Evolutionary conservation across 2,797 vertebrate species (phyloP).

Genomic region (Chlorospingus flavigularis): DNA sequence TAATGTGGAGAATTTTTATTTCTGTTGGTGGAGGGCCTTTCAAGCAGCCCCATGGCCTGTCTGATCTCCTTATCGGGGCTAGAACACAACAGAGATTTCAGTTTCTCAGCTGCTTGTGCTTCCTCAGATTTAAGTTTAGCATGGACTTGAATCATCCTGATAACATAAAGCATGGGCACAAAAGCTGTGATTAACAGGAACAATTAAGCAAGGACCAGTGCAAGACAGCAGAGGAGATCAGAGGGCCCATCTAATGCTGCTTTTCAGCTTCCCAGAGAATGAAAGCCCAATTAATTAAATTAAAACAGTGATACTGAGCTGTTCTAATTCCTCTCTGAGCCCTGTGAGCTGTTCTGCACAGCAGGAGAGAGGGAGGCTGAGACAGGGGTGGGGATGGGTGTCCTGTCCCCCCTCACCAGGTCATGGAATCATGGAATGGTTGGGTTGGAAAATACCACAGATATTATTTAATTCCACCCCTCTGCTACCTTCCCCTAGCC

Average conservation of each 20-base stretch:
- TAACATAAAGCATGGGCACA: neutral
- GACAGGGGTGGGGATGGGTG: fast-evolving
- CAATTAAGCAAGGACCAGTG: neutral
- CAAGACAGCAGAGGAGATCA: neutral
- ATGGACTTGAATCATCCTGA: neutral
- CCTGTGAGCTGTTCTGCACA: fast-evolving
- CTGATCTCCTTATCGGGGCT: neutral
- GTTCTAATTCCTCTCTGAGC: conserved; percentile 18
- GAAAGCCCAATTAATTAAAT: conserved; percentile 60
- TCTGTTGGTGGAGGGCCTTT: neutral
- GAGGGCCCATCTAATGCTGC: neutral
- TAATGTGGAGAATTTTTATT: neutral
- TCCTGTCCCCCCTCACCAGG: neutral
- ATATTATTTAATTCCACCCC: neutral
- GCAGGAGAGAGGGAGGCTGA: neutral
- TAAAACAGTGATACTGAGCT: conserved; percentile 31
- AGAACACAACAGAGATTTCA: neutral
- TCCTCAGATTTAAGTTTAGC: neutral
- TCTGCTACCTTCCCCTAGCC: neutral
- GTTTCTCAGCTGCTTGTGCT: neutral
- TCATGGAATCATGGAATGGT: neutral
- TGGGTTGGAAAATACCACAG: neutral
- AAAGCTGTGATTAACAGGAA: conserved; percentile 28
- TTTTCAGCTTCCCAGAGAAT: neutral
- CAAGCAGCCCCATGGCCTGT: neutral